Percentiles rank a stretch among this genome's conserved stretches.
Conservation (phyloP, 2,797 vertebrate species). For the Picus viridis region DNA sequence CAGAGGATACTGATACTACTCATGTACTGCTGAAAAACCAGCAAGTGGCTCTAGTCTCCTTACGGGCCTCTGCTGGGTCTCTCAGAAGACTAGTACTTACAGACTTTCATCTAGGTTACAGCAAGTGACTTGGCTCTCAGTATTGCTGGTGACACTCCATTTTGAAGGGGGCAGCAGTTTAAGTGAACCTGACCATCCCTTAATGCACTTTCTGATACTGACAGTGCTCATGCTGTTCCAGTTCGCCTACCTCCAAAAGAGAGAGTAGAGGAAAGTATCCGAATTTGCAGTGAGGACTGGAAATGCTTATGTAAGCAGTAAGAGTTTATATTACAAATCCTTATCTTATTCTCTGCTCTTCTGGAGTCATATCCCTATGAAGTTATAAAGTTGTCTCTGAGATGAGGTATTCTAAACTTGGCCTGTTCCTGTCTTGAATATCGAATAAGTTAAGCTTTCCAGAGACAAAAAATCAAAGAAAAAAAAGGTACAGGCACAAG, state of each 20-base stretch:
- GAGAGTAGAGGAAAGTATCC: background rate
- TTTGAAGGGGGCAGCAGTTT: background rate
- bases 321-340: background rate
- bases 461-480: constrained; percentile 9
- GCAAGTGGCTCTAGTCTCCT: background rate
- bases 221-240: background rate
- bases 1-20: background rate
- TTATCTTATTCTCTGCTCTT: background rate
- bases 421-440: background rate
- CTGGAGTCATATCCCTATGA: background rate
- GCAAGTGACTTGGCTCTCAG: background rate
- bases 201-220: background rate
- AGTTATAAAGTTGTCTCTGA: background rate
- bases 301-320: background rate
- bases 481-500: background rate
- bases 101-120: background rate
- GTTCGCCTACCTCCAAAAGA: background rate
- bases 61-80: background rate
- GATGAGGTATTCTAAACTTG: background rate
- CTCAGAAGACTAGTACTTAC: background rate
- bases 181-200: background rate
- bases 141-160: background rate
- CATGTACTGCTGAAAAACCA: background rate
- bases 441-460: background rate
- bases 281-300: background rate